Conservation (phyloP, 2,888 invertebrate species). For the Uropetala carovei region DNA sequence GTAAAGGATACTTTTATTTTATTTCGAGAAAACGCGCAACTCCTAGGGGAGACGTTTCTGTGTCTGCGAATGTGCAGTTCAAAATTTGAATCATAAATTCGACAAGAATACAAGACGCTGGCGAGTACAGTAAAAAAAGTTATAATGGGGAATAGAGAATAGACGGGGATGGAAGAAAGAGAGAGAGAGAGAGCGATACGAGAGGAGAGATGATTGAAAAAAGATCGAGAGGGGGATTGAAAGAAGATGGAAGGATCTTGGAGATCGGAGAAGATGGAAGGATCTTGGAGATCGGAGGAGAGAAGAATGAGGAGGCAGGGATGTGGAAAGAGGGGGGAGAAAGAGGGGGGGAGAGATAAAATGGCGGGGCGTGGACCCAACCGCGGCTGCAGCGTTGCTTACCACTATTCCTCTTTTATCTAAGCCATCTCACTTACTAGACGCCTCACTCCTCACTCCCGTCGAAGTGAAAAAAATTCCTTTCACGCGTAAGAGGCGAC, state of each 20-base stretch:
- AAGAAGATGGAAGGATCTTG: neutral
- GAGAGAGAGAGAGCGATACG: no score
- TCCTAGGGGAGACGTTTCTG: no score
- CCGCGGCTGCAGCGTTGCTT: neutral
- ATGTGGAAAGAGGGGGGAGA: neutral
- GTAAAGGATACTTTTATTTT: no score
- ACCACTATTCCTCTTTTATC: neutral
- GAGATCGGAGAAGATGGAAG: neutral
- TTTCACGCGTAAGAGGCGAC: conserved; percentile 28
- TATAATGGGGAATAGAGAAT: no score
- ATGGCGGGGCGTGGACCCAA: neutral
- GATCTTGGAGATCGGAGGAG: neutral
- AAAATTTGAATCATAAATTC: no score
- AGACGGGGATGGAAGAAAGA: no score
- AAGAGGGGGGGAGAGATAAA: neutral
- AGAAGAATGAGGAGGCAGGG: neutral
- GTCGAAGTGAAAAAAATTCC: neutral
- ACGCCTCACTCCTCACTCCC: neutral
- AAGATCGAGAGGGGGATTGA: neutral
- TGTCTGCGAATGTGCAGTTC: no score
- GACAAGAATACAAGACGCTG: no score
- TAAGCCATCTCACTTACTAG: conserved; percentile 17
- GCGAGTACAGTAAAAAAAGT: no score
- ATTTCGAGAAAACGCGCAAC: no score
- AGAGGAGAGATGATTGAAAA: no score